Conservation (phyloP, 1,140 invertebrate genomes). For the Macrocentrus cingulum region DNA sequence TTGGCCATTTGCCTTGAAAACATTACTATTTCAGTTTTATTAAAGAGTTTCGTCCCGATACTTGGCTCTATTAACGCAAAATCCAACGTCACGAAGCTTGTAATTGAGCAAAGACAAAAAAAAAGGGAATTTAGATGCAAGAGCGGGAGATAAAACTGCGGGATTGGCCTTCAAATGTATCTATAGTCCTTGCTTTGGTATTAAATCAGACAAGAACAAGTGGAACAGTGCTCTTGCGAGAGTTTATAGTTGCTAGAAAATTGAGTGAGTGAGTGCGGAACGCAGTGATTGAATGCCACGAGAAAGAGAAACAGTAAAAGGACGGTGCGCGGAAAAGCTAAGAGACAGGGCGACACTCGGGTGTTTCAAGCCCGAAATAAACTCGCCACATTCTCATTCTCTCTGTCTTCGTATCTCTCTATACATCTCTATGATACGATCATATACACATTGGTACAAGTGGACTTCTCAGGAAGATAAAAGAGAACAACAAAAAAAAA, state of each 20-base stretch:
- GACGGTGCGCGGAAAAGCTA: background rate
- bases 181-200: no score
- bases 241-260: background rate
- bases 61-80: no score
- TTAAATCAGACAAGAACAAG: no score
- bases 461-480: conserved; percentile 1
- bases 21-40: conserved; percentile 27
- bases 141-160: no score
- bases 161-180: no score
- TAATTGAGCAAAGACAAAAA: no score
- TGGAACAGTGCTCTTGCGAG: no score
- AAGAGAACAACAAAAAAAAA: background rate
- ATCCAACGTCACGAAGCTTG: no score
- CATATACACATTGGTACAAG: conserved; percentile 17
- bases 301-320: background rate
- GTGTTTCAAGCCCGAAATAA: conserved; percentile 47
- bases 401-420: conserved; percentile 39
- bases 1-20: conserved; percentile 39
- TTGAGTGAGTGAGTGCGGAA: background rate
- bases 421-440: conserved; percentile 31
- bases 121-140: no score
- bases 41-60: conserved; percentile 19
- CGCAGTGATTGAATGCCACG: background rate
- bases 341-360: conserved; percentile 33
- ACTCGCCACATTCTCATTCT: conserved; percentile 35